These are phyloP conservation scores for Microctonus brassicae DNA, from an alignment of 2,888 invertebrate genomes.

Conservation along the genomic window DNA sequence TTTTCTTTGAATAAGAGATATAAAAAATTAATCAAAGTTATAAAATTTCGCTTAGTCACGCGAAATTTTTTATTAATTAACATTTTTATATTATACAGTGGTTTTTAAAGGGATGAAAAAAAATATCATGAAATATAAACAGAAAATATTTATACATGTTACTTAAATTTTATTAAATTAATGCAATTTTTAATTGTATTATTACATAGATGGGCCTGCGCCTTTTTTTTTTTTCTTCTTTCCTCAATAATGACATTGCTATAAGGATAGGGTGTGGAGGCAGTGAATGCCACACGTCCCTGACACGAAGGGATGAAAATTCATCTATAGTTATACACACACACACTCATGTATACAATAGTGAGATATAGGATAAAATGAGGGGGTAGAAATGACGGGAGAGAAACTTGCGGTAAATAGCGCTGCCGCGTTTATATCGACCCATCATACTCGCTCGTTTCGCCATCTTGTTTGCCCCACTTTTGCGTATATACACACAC, in stretches of 20 bases:
- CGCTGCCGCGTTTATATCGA: constrained; percentile 66
- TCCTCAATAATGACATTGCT: constrained; percentile 9
- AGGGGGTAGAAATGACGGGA: constrained; percentile 21
- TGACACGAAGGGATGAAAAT: constrained; percentile 19
- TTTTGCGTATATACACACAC: constrained; percentile 7
- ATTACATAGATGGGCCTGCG: too few species aligned
- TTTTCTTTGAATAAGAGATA: too few species aligned
- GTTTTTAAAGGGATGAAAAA: background rate
- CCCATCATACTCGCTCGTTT: constrained; percentile 46
- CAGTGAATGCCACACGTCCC: constrained; percentile 13
- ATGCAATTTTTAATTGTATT: background rate
- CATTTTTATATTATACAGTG: background rate
- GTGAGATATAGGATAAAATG: constrained; percentile 25
- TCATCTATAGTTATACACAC: background rate
- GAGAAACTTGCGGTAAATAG: constrained; percentile 52
- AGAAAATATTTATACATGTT: background rate
- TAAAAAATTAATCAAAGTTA: too few species aligned
- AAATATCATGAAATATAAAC: background rate
- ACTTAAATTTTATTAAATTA: background rate
- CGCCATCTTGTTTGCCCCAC: constrained; percentile 35
- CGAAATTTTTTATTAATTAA: background rate
- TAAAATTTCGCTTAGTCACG: background rate
- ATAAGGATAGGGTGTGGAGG: background rate
- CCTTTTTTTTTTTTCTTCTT: background rate
- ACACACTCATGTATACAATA: constrained; percentile 13